Percentiles rank a stretch among this genome's conserved stretches.
Evolutionary conservation across 2,113 vertebrate genomes (phyloP).

Genomic region (Poeciliopsis turrubarensis): DNA sequence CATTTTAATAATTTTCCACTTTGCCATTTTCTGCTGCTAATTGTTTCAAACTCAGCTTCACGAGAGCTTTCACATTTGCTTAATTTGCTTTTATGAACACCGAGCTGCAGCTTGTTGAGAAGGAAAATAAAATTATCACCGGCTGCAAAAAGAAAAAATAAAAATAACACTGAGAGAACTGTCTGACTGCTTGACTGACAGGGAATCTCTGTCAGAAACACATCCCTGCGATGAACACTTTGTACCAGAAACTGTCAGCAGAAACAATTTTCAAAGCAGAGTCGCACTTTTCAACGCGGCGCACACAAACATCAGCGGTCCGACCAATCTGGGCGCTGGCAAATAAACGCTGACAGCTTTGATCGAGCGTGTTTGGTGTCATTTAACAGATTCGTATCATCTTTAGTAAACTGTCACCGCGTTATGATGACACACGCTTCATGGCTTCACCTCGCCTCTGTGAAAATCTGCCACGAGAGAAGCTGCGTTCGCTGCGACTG

Average conservation of each 20-base stretch:
- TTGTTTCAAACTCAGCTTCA: slow-evolving; percentile 22
- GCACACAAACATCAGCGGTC: slow-evolving; percentile 18
- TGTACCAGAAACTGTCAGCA: slow-evolving; percentile 36
- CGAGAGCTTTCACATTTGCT: slow-evolving; percentile 53
- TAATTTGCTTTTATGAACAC: slow-evolving; percentile 31
- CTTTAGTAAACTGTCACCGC: slow-evolving; percentile 54
- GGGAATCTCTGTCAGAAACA: slow-evolving; percentile 33
- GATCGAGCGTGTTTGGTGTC: slow-evolving; percentile 48
- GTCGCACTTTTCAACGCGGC: slow-evolving; percentile 24
- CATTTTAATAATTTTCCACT: slow-evolving; percentile 54
- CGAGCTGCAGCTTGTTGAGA: slow-evolving; percentile 3
- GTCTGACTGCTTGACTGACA: slow-evolving; percentile 32
- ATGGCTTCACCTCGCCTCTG: slow-evolving; percentile 42
- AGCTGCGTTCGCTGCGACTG: not conserved
- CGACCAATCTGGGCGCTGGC: slow-evolving; percentile 56
- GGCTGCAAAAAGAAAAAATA: slow-evolving; percentile 18
- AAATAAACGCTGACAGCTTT: slow-evolving; percentile 56
- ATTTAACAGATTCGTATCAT: slow-evolving; percentile 56
- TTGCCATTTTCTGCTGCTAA: slow-evolving; percentile 40
- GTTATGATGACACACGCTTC: slow-evolving; percentile 2
- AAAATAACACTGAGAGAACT: not conserved
- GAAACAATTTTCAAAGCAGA: slow-evolving; percentile 39
- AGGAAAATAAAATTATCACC: slow-evolving; percentile 5
- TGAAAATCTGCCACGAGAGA: slow-evolving; percentile 19
- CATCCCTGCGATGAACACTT: slow-evolving; percentile 23